Conservation (phyloP, 2,888 invertebrate genomes). For the Operophtera brumata region DNA sequence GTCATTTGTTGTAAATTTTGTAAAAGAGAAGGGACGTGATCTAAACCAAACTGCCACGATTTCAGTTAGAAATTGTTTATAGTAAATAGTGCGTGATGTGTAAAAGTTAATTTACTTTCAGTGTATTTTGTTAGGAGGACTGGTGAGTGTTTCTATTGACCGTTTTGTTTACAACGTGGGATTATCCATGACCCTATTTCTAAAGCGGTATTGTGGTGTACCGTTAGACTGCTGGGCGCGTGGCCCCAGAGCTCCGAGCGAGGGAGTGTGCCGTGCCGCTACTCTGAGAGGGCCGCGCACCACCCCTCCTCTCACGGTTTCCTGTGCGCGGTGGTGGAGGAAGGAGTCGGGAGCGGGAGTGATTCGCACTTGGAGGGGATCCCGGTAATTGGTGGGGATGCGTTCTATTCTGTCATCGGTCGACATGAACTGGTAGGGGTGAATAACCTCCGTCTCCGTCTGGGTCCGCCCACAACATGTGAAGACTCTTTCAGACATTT, state of each 20-base stretch:
- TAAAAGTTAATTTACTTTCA: constrained; percentile 7
- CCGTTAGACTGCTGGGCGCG: constrained; percentile 74
- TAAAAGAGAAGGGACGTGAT: constrained; percentile 53
- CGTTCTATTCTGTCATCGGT: constrained; percentile 66
- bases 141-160: constrained; percentile 50
- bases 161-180: constrained; percentile 57
- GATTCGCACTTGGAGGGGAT: constrained; percentile 80
- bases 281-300: constrained; percentile 38
- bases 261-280: constrained; percentile 64
- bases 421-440: constrained; percentile 76
- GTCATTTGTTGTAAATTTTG: constrained; percentile 61
- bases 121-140: constrained; percentile 15
- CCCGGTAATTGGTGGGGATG: constrained; percentile 79
- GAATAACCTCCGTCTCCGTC: constrained; percentile 70
- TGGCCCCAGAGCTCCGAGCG: constrained; percentile 60
- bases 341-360: constrained; percentile 79
- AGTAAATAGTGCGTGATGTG: constrained; percentile 23
- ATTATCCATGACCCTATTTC: constrained; percentile 77
- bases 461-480: constrained; percentile 58
- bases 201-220: constrained; percentile 71
- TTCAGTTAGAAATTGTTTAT: constrained; percentile 32
- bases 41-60: constrained; percentile 42
- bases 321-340: constrained; percentile 71
- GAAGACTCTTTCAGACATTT: constrained; percentile 43
- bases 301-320: constrained; percentile 76